Conservation (phyloP, 2,113 vertebrate genomes). For the Camarhynchus parvulus region DNA sequence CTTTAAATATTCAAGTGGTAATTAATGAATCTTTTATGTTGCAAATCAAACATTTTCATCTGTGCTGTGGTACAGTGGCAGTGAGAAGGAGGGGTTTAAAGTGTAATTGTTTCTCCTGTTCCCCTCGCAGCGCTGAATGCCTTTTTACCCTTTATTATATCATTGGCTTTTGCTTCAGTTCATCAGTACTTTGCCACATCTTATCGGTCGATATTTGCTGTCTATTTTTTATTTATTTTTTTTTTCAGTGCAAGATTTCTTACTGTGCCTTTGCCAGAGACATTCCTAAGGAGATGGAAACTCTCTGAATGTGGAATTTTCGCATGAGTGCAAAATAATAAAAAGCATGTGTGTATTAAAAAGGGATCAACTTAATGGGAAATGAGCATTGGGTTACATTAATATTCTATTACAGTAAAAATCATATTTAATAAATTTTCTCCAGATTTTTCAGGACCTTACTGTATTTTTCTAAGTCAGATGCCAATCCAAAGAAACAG, state of each 20-base stretch:
- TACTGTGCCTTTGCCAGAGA: slow-evolving; percentile 75
- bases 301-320: slow-evolving; percentile 84
- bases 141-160: slow-evolving; percentile 52
- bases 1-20: slow-evolving; percentile 86
- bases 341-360: slow-evolving; percentile 87
- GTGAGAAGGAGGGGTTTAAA: slow-evolving; percentile 66
- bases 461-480: slow-evolving; percentile 80
- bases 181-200: slow-evolving; percentile 28
- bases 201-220: slow-evolving; percentile 54
- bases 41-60: slow-evolving; percentile 84
- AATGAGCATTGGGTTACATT: slow-evolving; percentile 83
- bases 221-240: slow-evolving; percentile 3
- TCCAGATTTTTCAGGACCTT: slow-evolving; percentile 72
- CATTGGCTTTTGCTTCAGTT: slow-evolving; percentile 41
- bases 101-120: slow-evolving; percentile 67
- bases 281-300: slow-evolving; percentile 84
- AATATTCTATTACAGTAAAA: slow-evolving; percentile 88
- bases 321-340: slow-evolving; percentile 87
- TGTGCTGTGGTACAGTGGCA: slow-evolving; percentile 57
- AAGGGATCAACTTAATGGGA: slow-evolving; percentile 83
- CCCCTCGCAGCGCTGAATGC: slow-evolving; percentile 49
- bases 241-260: slow-evolving; percentile 67
- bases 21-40: slow-evolving; percentile 86
- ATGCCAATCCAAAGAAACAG: slow-evolving; percentile 78
- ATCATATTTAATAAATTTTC: slow-evolving; percentile 87